phyloP scores from a whole-genome alignment of 2,113 vertebrate species.

The Excalfactoria chinensis region DNA sequence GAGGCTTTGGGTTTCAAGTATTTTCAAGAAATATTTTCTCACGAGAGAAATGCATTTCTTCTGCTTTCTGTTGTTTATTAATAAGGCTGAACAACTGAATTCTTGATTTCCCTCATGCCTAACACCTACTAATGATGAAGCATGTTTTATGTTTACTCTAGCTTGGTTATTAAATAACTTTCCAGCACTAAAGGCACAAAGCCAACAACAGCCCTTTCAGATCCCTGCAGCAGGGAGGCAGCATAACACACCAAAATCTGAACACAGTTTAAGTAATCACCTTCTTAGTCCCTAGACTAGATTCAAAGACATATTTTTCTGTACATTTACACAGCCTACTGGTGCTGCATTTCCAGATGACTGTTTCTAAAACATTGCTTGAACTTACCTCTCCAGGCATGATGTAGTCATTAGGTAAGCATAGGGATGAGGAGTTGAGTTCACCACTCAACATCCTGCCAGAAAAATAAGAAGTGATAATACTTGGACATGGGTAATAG shows the following conservation, averaged over 20 bases:
- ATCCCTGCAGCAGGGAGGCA: neutral
- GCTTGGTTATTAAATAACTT: neutral
- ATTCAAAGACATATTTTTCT: accelerated
- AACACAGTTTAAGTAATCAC: accelerated
- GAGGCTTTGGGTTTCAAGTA: neutral
- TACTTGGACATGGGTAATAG: neutral
- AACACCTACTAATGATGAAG: neutral
- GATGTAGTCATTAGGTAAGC: neutral
- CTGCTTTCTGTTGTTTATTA: neutral
- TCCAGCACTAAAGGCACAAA: neutral
- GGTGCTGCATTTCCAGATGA: neutral
- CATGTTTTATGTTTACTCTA: neutral
- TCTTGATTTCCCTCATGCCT: neutral
- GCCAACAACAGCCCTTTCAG: neutral
- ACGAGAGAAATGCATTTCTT: accelerated
- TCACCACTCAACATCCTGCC: neutral
- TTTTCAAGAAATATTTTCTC: neutral
- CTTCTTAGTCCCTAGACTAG: neutral
- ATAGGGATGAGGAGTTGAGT: neutral
- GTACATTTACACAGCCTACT: accelerated
- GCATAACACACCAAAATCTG: neutral
- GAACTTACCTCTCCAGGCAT: neutral
- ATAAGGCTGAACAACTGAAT: neutral
- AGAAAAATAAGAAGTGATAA: neutral
- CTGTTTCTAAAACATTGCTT: neutral